Conservation (phyloP, 23 tunicate genomes). For the Ciona savignyi region DNA sequence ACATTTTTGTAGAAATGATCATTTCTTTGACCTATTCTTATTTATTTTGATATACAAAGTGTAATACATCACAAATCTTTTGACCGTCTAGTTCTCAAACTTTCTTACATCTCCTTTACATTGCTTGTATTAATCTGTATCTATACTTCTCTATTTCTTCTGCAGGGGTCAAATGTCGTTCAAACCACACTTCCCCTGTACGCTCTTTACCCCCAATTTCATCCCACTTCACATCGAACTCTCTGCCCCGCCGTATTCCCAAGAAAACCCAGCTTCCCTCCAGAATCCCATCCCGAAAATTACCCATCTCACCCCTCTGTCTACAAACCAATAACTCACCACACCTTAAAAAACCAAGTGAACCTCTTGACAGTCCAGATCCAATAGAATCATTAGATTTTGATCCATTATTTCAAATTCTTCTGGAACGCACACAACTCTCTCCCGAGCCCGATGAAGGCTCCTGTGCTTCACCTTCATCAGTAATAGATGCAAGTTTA, state of each 20-base stretch:
- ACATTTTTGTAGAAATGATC: no score
- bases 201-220: slow-evolving; percentile 10
- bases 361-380: background rate
- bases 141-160: no score
- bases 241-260: background rate
- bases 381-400: background rate
- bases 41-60: no score
- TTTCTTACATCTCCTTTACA: no score
- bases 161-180: slow-evolving; percentile 8
- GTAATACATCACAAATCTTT: no score
- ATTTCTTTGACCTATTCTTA: no score
- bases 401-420: background rate
- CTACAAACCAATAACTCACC: background rate
- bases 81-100: no score
- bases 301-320: background rate
- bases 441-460: background rate
- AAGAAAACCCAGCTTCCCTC: background rate
- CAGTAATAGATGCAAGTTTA: background rate
- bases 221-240: background rate
- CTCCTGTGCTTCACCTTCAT: background rate
- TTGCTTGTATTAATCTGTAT: no score
- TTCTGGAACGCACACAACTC: background rate
- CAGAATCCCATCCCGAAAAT: background rate
- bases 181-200: slow-evolving; percentile 19
- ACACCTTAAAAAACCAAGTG: background rate